Evolutionary conservation across 2,113 vertebrate genomes (phyloP).

Genomic region (Osmerus eperlanus): DNA sequence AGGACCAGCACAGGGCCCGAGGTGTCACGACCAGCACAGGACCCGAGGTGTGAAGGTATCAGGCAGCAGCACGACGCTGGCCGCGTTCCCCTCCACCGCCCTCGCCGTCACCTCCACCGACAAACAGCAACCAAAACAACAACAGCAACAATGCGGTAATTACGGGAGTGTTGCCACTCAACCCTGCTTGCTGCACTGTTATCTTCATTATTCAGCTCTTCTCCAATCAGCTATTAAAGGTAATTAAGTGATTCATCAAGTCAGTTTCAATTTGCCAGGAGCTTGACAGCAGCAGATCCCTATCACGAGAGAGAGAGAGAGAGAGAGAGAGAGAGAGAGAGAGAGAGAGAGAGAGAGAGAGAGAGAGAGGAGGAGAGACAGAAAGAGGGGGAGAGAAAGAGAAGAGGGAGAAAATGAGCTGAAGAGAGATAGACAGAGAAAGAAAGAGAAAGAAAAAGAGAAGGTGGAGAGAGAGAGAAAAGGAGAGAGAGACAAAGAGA

Average conservation of each 20-base stretch:
- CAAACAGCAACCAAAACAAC: conserved; percentile 55
- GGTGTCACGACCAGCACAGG: too few species aligned
- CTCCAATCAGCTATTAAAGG: conserved; percentile 87
- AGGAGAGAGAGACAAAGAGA: too few species aligned
- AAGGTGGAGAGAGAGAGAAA: too few species aligned
- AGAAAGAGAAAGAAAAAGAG: background rate
- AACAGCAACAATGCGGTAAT: conserved; percentile 61
- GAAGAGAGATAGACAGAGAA: background rate
- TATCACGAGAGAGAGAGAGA: too few species aligned
- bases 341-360: too few species aligned
- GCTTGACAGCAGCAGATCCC: conserved; percentile 86
- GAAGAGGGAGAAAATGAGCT: background rate
- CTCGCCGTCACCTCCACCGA: conserved; percentile 28
- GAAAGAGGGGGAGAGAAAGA: background rate
- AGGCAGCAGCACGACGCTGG: conserved; percentile 28
- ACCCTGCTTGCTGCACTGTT: conserved; percentile 73
- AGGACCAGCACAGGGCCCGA: too few species aligned
- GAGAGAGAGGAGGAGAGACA: background rate
- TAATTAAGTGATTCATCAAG: conserved; percentile 97
- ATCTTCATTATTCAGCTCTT: conserved; percentile 86
- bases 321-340: too few species aligned
- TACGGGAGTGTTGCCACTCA: conserved; percentile 73
- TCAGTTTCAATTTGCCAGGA: conserved; percentile 89
- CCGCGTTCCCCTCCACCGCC: conserved; percentile 20
- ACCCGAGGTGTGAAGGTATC: background rate